A percentile compares a stretch with the other conserved stretches of the same genome.
Evolutionary conservation across 2,888 invertebrate genomes (phyloP).

Genomic region (Belgica antarctica): DNA sequence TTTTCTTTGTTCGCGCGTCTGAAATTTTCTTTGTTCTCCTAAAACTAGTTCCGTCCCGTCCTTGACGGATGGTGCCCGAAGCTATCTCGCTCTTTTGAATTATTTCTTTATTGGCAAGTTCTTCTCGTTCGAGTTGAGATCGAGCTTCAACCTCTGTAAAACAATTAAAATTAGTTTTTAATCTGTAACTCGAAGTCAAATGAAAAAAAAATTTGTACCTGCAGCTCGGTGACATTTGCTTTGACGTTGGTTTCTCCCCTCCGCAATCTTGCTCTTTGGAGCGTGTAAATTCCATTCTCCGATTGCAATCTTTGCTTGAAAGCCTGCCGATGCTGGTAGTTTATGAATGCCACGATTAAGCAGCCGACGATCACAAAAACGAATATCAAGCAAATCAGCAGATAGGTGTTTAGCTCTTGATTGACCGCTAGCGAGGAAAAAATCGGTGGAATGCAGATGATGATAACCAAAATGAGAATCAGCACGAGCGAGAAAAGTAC

Average conservation of each 20-base stretch:
- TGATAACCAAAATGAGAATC: not conserved
- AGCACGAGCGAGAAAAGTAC: not conserved
- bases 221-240: slow-evolving; percentile 1
- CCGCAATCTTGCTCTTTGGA: not conserved
- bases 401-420: slow-evolving; percentile 4
- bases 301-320: not conserved
- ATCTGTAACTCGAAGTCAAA: no score
- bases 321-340: slow-evolving; percentile 22
- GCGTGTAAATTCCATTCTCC: slow-evolving; percentile 9
- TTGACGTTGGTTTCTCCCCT: not conserved
- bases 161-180: no score
- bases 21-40: no score
- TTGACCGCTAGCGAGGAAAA: not conserved
- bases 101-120: slow-evolving; percentile 3
- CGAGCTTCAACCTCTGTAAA: not conserved
- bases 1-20: no score
- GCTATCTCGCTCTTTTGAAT: no score
- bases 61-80: no score
- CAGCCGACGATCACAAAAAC: not conserved
- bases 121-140: slow-evolving; percentile 2
- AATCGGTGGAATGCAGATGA: not conserved
- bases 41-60: no score
- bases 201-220: not conserved
- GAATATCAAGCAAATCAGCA: not conserved
- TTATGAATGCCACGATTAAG: not conserved